Percentiles rank a stretch among this genome's conserved stretches.
Evolutionary conservation across 2,888 invertebrate genomes (phyloP).

Genomic region (Drosophila recens): DNA sequence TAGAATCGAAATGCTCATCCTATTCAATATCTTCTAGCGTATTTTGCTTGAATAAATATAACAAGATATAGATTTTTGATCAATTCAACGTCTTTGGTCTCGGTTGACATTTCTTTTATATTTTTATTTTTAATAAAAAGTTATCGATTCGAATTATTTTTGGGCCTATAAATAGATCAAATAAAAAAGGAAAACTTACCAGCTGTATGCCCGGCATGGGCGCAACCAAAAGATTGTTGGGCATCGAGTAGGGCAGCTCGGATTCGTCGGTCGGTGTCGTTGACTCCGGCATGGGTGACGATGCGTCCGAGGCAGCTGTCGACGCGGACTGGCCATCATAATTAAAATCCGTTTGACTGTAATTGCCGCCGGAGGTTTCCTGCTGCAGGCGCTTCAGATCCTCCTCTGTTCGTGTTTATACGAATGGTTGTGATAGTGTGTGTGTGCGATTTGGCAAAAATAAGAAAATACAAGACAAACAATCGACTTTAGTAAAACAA

Average conservation of each 20-base stretch:
- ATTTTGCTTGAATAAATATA: no score
- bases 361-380: slow-evolving; percentile 87
- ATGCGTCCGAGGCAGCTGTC: slow-evolving; percentile 10
- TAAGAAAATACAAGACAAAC: slow-evolving; percentile 72
- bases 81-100: no score
- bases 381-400: slow-evolving; percentile 94
- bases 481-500: slow-evolving; percentile 52
- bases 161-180: no score
- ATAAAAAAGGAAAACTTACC: slow-evolving; percentile 85
- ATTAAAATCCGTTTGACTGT: slow-evolving; percentile 91
- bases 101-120: no score
- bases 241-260: slow-evolving; percentile 91
- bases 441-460: slow-evolving; percentile 63
- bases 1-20: no score
- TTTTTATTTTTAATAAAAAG: no score
- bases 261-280: slow-evolving; percentile 87
- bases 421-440: background rate
- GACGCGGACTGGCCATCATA: slow-evolving; percentile 86
- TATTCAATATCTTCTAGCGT: no score
- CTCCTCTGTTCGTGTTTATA: slow-evolving; percentile 89
- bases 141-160: no score
- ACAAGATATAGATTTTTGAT: no score
- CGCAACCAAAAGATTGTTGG: slow-evolving; percentile 90
- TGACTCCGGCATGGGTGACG: slow-evolving; percentile 46
- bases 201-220: slow-evolving; percentile 89